phyloP scores from a whole-genome alignment of 2,113 vertebrate species.

The Chamaea fasciata region DNA sequence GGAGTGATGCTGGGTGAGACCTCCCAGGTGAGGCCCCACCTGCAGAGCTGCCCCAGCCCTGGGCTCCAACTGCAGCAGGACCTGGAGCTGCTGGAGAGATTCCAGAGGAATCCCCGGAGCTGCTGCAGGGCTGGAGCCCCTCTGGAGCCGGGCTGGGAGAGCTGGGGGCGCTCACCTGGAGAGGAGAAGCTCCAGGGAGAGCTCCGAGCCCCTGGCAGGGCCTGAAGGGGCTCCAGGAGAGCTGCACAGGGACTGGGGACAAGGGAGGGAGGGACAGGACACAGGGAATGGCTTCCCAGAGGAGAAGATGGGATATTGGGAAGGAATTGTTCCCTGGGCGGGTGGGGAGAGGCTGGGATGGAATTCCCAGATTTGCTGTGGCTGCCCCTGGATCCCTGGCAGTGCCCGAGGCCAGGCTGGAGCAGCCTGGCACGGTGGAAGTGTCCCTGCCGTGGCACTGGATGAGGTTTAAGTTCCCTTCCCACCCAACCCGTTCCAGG shows the following conservation, averaged over 20 bases:
- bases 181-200: background rate
- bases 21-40: background rate
- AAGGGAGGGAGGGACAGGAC: background rate
- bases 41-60: background rate
- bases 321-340: background rate
- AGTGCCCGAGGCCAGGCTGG: background rate
- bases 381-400: background rate
- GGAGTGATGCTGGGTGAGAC: background rate
- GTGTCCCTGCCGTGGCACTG: background rate
- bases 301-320: background rate
- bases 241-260: background rate
- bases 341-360: rapidly evolving
- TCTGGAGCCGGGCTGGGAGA: background rate
- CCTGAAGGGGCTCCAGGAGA: background rate
- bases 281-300: background rate
- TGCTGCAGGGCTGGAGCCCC: background rate
- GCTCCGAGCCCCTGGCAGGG: background rate
- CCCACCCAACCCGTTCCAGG: background rate
- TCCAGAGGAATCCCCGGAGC: background rate
- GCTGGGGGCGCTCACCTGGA: background rate
- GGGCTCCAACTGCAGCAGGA: background rate
- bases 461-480: rapidly evolving
- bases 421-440: background rate
- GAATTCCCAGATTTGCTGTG: background rate
- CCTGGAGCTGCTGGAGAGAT: background rate